Evolutionary conservation across 2,888 invertebrate genomes (phyloP), one percentile per base, ranked within the genome.

Genomic region (Mylabris sibirica): DNA sequence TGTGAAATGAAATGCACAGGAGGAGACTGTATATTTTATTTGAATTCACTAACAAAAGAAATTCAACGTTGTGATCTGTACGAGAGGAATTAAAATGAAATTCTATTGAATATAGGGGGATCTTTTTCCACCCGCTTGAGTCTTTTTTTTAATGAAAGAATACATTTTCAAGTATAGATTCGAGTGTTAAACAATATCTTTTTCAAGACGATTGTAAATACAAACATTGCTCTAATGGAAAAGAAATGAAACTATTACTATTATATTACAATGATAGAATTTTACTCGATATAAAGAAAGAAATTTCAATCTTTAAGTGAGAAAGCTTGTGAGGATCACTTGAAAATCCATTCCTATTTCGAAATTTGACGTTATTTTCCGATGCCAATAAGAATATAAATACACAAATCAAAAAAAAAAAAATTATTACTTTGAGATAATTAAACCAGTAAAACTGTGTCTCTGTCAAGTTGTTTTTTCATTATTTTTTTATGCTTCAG

Each of bases 201-300:
- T 44, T 44, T 44, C 44, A 49, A 53, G 22, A 20, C 22, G 22
- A 11, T 22, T 53, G 49, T 53, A 53, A 22, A 53, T 22, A 53
- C 49, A 53, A 22, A 53, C 22, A 53, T 20, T 22, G 59, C 49
- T 35, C 70, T 67, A 70, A 70, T 70, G 70, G 70, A 70, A 69
- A 67, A 67, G 67, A 70, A 70, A 70, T 62, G 65, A n/a, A 61
- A 63, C 67, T 53, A 67, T 67, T 70, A 53, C 22, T 53, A 3
- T 20, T 11, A 9, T 53, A 2, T 20, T 20, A 3, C 49, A 53
- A 53, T 53, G 11, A 53, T 22, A 20, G 49, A 49, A 8, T 1
- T 20, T n/a, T 14, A 35, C 44, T 44, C 5, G 44, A 44, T 17
- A 1, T 6, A 44, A n/a, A 17, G n/a, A 41, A 41, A 41, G 14